Evolutionary conservation across 1,140 invertebrate genomes (phyloP).

Genomic region (Meloidogyne exigua): DNA sequence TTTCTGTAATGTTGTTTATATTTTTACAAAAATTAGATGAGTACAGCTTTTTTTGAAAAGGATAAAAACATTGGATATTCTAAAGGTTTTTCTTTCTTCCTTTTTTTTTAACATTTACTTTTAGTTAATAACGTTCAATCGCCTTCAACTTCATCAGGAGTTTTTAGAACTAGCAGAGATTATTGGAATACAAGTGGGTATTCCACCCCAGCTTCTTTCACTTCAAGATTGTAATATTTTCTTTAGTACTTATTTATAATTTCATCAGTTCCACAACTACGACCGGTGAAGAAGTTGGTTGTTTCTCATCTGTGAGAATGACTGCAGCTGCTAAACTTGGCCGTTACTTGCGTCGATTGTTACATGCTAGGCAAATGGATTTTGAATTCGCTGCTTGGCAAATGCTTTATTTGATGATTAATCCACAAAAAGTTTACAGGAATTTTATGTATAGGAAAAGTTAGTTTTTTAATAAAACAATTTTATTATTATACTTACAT

Average conservation of each 20-base stretch:
- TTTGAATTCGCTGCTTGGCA: constrained; percentile 99
- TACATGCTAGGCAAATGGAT: constrained; percentile 97
- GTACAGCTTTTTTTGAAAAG: neutral
- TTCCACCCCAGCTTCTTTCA: constrained; percentile 49
- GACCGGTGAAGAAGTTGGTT: constrained; percentile 46
- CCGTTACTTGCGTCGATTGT: constrained; percentile 73
- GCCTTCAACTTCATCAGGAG: constrained; percentile 44
- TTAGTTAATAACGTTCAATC: constrained; percentile 22
- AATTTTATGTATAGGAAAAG: constrained; percentile 98
- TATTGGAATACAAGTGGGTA: constrained; percentile 48
- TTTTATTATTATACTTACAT: too few relatives aligned
- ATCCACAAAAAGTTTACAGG: constrained; percentile 92
- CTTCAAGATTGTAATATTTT: constrained; percentile 38
- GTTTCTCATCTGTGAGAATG: constrained; percentile 62
- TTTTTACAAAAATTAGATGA: neutral
- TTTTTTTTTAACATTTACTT: neutral
- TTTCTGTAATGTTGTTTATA: neutral
- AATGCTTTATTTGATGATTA: constrained; percentile 90
- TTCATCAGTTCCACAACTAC: constrained; percentile 33
- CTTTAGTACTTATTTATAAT: neutral
- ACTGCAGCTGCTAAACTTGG: constrained; percentile 57
- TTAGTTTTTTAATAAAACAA: constrained; percentile 66
- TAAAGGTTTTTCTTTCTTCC: neutral
- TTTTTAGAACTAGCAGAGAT: constrained; percentile 23
- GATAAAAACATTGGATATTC: constrained; percentile 1